These are phyloP conservation scores for Lepetodrilus schrolli DNA, from an alignment of 2,888 invertebrate genomes.

Conservation along the genomic window DNA sequence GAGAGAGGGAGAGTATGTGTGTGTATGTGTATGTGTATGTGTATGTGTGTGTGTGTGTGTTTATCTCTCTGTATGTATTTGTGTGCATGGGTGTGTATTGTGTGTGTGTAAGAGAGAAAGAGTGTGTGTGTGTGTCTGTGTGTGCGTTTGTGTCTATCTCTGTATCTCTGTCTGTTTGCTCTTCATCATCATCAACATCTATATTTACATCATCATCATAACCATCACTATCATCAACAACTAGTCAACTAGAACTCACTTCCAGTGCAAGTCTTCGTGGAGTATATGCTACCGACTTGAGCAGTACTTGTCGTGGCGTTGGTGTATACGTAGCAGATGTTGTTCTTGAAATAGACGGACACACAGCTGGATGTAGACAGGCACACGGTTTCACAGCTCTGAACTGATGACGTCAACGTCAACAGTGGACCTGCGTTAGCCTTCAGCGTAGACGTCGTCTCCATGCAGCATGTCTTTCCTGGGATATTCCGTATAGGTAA, in stretches of 20 bases:
- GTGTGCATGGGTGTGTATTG: too few relatives aligned
- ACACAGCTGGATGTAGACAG: background rate
- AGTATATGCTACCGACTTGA: background rate
- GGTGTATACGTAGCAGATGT: background rate
- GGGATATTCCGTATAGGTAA: background rate
- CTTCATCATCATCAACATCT: too few relatives aligned
- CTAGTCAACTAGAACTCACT: background rate
- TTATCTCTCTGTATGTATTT: too few relatives aligned
- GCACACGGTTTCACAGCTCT: background rate
- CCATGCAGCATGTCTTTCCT: slow-evolving; percentile 5
- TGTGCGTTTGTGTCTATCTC: too few relatives aligned
- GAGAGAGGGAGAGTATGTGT: too few relatives aligned
- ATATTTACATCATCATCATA: too few relatives aligned
- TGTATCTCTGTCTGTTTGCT: too few relatives aligned
- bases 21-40: too few relatives aligned
- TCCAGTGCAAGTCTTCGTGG: background rate
- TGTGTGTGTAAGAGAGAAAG: too few relatives aligned
- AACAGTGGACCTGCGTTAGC: background rate
- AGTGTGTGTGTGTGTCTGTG: too few relatives aligned
- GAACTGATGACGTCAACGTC: background rate
- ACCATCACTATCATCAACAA: background rate
- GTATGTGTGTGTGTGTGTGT: too few relatives aligned
- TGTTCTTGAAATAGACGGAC: background rate
- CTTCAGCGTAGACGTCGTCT: background rate
- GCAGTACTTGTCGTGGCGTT: background rate